Base-by-base conservation (phyloP, 2,888 invertebrate species). In the Keiferia lycopersicella region DNA sequence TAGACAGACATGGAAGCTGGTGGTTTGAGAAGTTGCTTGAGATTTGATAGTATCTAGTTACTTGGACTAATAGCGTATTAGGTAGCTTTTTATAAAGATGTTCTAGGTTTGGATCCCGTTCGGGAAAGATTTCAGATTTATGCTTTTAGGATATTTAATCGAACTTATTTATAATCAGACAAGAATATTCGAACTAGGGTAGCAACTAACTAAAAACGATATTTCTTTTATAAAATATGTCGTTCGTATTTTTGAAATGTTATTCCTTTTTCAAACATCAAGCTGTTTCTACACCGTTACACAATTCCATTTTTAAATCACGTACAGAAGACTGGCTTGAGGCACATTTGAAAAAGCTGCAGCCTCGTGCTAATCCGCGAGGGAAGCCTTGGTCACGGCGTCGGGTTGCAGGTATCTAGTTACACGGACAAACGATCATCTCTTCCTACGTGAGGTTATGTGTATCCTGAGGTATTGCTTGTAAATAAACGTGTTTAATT, bases 321-420 rank as follows among this genome's bases (percentile, higher is more conserved):
- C 51, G 11, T 1, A 6, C 22, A 2, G 4, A 56, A 56, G 30
- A 10, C 11, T n/a, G 20, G 61, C n/a, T 48, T 41, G 48, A 56
- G 26, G 56, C 57, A 77, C 75, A 76, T 79, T 84, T 84, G 75
- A 77, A 82, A 79, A 53, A 66, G 18, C 78, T 77, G 78, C 81
- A 87, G 82, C 79, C 77, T 79, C 72, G 73, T 79, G 81, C 79
- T 86, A 86, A 86, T 88, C 83, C 84, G 83, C 80, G 87, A 84
- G 82, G 82, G 84, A 85, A 88, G 82, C 91, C 91, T 91, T 90
- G 89, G 84, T 80, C 77, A 69, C 67, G 72, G 84, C 83, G 76
- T 91, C 83, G 74, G 71, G 79, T 91, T 81, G 64, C 70, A 67
- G 72, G 79, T 78, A 77, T 87, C 84, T 70, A 74, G 86, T 90